Conservation (phyloP, 2,888 invertebrate species). For the Timema cristinae region DNA sequence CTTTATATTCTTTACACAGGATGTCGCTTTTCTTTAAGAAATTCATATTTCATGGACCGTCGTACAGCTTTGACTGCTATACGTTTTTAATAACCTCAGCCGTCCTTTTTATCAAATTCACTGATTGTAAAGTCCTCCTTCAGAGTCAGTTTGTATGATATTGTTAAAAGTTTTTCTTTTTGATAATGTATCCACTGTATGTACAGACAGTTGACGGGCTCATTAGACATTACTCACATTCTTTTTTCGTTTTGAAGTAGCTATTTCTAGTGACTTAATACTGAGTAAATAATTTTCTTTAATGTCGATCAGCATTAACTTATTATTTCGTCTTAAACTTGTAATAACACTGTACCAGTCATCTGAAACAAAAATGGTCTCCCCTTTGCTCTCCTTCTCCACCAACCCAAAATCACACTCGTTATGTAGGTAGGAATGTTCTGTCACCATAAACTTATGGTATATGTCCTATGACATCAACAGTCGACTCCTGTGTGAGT, state of each 20-base stretch:
- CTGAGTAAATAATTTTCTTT: neutral
- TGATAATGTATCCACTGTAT: conserved; percentile 3
- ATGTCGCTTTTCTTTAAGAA: neutral
- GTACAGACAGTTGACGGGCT: neutral
- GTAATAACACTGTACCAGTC: neutral
- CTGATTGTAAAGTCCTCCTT: neutral
- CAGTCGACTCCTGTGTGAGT: neutral
- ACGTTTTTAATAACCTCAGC: neutral
- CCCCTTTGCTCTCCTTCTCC: neutral
- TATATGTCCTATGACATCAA: neutral
- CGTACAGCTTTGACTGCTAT: neutral
- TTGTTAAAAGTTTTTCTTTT: neutral
- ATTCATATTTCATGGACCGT: neutral
- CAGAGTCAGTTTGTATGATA: neutral
- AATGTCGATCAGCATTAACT: neutral
- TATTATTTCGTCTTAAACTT: neutral
- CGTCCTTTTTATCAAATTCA: neutral
- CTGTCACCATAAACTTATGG: conserved; percentile 1
- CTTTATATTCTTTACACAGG: too few relatives aligned
- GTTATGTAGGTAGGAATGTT: conserved; percentile 2
- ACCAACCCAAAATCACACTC: conserved; percentile 4
- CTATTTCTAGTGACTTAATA: neutral
- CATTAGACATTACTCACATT: neutral
- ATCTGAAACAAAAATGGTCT: neutral
- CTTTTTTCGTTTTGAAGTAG: neutral